Conservation (phyloP, 92 coral and sea anemone genomes). For the Porites evermanni region DNA sequence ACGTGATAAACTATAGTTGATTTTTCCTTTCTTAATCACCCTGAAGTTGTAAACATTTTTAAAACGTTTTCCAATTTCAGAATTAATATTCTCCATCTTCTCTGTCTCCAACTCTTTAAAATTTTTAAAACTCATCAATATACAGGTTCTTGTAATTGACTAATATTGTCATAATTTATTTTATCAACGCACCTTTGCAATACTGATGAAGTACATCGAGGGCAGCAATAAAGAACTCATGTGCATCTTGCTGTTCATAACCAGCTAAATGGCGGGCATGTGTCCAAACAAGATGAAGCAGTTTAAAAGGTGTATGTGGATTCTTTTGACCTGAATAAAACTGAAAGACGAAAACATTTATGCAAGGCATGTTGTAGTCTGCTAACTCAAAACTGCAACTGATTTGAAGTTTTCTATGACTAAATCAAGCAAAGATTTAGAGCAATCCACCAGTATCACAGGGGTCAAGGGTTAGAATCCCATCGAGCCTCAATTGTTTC, state of each 20-base stretch:
- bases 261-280: constrained; percentile 99
- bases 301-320: constrained; percentile 96
- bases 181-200: constrained; percentile 79
- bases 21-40: no score
- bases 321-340: constrained; percentile 94
- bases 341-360: constrained; percentile 38
- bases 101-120: no score
- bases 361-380: not conserved
- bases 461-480: no score
- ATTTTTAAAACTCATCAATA: no score
- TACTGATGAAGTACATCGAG: constrained; percentile 94
- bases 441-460: no score
- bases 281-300: constrained; percentile 97
- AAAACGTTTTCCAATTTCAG: no score
- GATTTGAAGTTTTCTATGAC: no score
- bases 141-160: not conserved
- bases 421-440: no score
- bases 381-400: not conserved
- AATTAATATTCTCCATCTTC: no score
- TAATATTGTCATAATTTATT: not conserved
- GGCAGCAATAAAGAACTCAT: constrained; percentile 98
- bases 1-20: no score
- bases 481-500: no score
- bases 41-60: no score
- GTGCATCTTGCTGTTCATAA: constrained; percentile 99